Evolutionary conservation across 2,113 vertebrate genomes (phyloP).

Genomic region (Empidonax traillii): DNA sequence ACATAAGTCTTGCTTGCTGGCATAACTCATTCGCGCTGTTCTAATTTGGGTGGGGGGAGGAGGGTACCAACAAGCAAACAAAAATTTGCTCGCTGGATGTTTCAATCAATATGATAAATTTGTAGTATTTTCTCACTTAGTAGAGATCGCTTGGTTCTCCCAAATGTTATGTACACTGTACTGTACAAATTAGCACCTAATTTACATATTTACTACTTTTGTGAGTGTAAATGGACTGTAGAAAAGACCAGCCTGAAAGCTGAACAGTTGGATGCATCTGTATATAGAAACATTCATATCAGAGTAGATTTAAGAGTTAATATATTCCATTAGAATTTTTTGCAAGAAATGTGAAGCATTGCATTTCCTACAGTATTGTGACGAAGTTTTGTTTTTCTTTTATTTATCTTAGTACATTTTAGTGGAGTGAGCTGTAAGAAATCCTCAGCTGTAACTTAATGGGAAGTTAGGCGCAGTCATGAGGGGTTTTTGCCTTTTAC

Average conservation of each 20-base stretch:
- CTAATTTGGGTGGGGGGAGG: neutral
- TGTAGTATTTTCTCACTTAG: neutral
- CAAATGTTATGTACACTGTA: neutral
- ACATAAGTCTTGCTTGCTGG: neutral
- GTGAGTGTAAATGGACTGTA: neutral
- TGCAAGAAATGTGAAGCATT: neutral
- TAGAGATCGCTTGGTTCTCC: neutral
- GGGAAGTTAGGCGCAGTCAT: neutral
- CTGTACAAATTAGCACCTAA: neutral
- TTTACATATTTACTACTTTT: neutral
- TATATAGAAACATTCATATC: neutral
- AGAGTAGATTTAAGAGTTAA: neutral
- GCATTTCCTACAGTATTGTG: neutral
- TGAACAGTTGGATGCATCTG: neutral
- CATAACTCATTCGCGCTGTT: neutral
- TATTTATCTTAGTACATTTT: neutral
- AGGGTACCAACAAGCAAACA: neutral
- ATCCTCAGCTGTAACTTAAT: neutral
- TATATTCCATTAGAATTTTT: neutral
- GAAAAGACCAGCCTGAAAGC: slow-evolving; percentile 60
- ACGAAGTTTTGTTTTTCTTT: neutral
- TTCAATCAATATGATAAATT: neutral
- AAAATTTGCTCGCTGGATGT: neutral
- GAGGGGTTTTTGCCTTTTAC: neutral
- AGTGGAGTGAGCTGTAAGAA: neutral